Evolutionary conservation across 2,797 vertebrate genomes (phyloP).

Genomic region (Syndactyla subalaris): DNA sequence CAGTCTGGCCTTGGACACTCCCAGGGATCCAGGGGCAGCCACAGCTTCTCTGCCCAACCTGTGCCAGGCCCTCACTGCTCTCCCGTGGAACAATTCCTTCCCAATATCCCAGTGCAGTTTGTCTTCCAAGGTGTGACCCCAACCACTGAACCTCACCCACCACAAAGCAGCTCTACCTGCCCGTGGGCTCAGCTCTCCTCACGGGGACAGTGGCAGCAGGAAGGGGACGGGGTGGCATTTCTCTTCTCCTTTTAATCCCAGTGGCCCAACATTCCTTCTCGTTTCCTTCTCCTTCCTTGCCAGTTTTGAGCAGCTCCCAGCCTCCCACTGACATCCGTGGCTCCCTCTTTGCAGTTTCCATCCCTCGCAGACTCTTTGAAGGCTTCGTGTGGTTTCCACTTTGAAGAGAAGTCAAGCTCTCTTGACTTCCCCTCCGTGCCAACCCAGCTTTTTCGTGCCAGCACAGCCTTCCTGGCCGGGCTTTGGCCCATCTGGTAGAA

Average conservation of each 20-base stretch:
- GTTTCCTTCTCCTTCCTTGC: background rate
- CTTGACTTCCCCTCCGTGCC: background rate
- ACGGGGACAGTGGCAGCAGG: background rate
- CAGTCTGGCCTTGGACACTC: background rate
- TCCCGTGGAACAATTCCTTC: rapidly evolving
- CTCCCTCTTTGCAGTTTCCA: background rate
- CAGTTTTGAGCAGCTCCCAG: background rate
- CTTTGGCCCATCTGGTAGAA: background rate
- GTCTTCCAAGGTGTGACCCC: background rate
- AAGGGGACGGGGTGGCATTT: background rate
- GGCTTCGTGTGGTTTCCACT: background rate
- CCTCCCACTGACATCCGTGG: background rate
- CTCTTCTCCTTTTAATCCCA: background rate
- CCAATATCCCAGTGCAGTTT: background rate
- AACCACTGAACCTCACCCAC: background rate
- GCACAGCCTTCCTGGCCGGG: background rate
- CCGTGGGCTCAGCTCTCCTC: background rate
- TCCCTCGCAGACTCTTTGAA: background rate
- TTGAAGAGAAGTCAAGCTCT: background rate
- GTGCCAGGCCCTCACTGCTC: background rate
- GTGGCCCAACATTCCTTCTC: background rate
- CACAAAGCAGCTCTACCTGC: background rate
- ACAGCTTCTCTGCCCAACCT: background rate
- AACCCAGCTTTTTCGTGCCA: background rate
- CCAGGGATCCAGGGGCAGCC: background rate